These are phyloP conservation scores for Huso huso DNA, from an alignment of 2,797 vertebrate species.

Conservation along the genomic window DNA sequence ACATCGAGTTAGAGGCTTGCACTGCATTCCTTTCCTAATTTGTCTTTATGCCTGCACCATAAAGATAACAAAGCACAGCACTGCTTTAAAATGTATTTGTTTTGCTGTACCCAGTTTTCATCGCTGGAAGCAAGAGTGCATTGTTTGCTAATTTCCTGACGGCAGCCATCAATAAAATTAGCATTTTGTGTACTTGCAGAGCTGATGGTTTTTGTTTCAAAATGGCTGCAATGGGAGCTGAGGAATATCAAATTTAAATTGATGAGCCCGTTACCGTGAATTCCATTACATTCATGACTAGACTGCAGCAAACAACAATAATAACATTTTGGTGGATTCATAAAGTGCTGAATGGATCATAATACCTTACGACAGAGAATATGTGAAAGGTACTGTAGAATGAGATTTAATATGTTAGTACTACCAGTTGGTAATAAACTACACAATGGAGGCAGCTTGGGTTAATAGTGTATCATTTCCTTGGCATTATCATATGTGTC, in stretches of 20 bases:
- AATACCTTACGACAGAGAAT: neutral
- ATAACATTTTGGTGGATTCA: neutral
- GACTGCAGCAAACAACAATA: conserved; percentile 10
- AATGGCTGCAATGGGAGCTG: conserved; percentile 22
- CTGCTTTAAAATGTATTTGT: conserved; percentile 45
- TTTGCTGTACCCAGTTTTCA: conserved; percentile 44
- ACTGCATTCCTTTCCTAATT: conserved; percentile 54
- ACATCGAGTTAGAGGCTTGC: conserved; percentile 30
- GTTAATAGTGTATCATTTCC: too few species aligned
- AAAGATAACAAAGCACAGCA: conserved; percentile 60
- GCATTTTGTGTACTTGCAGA: conserved; percentile 11
- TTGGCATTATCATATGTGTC: too few species aligned
- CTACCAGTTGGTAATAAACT: neutral
- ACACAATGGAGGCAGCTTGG: neutral
- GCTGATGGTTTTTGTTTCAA: neutral
- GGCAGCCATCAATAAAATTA: conserved; percentile 24
- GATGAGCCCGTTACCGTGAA: conserved; percentile 39
- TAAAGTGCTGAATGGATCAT: conserved; percentile 1
- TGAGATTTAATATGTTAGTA: neutral
- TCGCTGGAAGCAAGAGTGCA: conserved; percentile 19
- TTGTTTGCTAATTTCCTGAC: conserved; percentile 26
- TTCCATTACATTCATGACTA: conserved; percentile 28
- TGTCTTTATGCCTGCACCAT: conserved; percentile 58
- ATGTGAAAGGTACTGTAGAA: neutral
- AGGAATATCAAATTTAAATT: conserved; percentile 36